A percentile compares a stretch with the other conserved stretches of the same genome.
These are phyloP conservation scores for Oscheius sp. DNA, from an alignment of 1,140 invertebrate species.

Conservation along the genomic window DNA sequence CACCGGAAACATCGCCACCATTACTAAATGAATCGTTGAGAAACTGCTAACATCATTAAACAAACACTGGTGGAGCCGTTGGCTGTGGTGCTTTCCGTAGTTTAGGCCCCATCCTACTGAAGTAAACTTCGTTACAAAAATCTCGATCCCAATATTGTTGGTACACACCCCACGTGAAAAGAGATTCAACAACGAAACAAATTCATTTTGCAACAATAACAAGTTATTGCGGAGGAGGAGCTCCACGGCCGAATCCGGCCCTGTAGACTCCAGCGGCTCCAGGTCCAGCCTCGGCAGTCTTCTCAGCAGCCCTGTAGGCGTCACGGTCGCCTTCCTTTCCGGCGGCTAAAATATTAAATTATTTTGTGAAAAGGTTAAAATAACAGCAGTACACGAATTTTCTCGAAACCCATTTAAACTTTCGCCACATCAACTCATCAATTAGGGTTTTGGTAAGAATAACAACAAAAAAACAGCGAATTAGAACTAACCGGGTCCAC, in stretches of 20 bases:
- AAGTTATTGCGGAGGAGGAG: conserved; percentile 42
- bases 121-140: background rate
- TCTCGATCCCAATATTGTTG: background rate
- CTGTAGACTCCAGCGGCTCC: conserved; percentile 54
- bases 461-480: background rate
- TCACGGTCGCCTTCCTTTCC: conserved; percentile 50
- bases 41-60: background rate
- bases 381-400: background rate
- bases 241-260: conserved; percentile 60
- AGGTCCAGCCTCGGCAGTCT: conserved; percentile 58
- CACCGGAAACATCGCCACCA: conserved; percentile 6
- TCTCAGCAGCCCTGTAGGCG: conserved; percentile 53
- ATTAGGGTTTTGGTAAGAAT: too few relatives aligned
- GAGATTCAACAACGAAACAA: background rate
- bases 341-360: too few relatives aligned
- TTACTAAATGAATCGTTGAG: background rate
- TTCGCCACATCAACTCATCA: conserved; percentile 6
- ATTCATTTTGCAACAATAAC: conserved; percentile 17
- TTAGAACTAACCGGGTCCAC: conserved; percentile 18
- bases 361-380: too few relatives aligned
- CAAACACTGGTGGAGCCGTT: background rate
- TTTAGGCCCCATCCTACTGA: background rate
- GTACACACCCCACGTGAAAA: background rate
- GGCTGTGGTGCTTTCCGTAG: background rate
- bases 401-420: conserved; percentile 37